These are phyloP conservation scores for Syngnathus rostellatus DNA, from an alignment of 2,797 vertebrate genomes.

Conservation along the genomic window DNA sequence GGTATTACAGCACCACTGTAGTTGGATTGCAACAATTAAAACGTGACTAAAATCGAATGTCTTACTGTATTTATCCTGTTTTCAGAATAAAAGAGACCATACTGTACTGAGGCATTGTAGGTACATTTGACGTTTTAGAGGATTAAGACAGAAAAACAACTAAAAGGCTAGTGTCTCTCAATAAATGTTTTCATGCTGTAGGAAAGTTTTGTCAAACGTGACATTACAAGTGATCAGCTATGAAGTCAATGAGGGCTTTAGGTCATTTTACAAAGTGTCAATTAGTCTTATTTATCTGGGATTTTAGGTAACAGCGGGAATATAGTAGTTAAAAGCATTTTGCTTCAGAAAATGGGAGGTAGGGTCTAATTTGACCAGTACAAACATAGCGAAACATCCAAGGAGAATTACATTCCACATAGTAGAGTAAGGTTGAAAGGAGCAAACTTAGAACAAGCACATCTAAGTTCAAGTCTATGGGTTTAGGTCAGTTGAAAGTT, in stretches of 20 bases:
- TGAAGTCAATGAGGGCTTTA: not conserved
- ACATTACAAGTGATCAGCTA: not conserved
- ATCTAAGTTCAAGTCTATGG: conserved; percentile 6
- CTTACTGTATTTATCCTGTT: conserved; percentile 47
- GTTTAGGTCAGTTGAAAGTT: conserved; percentile 5
- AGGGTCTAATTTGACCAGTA: conserved; percentile 13
- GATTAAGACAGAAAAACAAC: conserved; percentile 13
- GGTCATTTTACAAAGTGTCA: conserved; percentile 1
- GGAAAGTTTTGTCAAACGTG: not conserved
- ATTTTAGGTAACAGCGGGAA: not conserved
- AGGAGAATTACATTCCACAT: conserved; percentile 52
- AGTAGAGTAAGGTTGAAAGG: conserved; percentile 36
- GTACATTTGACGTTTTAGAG: conserved; percentile 34
- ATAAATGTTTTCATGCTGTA: not conserved
- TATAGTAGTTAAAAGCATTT: not conserved
- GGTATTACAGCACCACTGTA: not conserved
- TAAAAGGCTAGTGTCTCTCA: conserved; percentile 5
- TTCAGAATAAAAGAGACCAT: conserved; percentile 39
- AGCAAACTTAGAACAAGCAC: conserved; percentile 12
- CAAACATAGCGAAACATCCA: conserved; percentile 17
- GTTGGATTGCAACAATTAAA: conserved; percentile 26
- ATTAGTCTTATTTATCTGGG: not conserved
- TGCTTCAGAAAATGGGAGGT: conserved; percentile 19
- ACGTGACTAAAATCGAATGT: conserved; percentile 21
- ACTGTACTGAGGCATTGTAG: conserved; percentile 42